A percentile compares a stretch with the other conserved stretches of the same genome.
phyloP scores from a whole-genome alignment of 2,113 vertebrate species.

The Camelus dromedarius region DNA sequence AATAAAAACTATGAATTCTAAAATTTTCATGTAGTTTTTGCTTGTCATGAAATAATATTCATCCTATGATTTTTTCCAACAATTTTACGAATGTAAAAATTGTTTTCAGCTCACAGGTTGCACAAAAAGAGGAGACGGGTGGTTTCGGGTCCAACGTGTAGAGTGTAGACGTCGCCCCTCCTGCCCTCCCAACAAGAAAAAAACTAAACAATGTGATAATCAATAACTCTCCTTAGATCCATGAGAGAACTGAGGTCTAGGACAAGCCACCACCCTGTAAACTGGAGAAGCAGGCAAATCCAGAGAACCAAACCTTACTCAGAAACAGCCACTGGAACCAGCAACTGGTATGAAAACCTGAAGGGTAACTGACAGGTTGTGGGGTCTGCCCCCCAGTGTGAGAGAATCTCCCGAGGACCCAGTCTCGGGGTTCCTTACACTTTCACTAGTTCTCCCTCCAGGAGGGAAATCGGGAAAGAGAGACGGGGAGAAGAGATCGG shows the following conservation, averaged over 20 bases:
- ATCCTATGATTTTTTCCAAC: background rate
- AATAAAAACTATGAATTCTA: background rate
- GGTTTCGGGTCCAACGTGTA: background rate
- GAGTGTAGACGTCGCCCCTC: background rate
- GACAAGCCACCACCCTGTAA: background rate
- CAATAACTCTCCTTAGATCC: background rate
- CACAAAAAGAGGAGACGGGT: background rate
- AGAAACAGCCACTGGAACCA: background rate
- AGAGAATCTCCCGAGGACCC: background rate
- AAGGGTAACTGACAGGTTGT: background rate
- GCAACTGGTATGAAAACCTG: background rate
- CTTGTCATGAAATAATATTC: slow-evolving; percentile 1
- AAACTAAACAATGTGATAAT: background rate
- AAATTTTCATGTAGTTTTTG: background rate
- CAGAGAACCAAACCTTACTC: background rate
- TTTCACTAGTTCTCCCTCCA: background rate
- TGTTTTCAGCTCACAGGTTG: background rate
- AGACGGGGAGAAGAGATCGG: too few relatives aligned
- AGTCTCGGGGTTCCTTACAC: background rate
- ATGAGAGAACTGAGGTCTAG: background rate
- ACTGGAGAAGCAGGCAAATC: background rate
- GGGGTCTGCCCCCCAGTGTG: background rate
- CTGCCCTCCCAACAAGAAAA: background rate
- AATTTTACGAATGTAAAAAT: background rate
- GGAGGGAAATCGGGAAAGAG: too few relatives aligned